Evolutionary conservation across 2,797 vertebrate species (phyloP).

Genomic region (Sphaeramia orbicularis): DNA sequence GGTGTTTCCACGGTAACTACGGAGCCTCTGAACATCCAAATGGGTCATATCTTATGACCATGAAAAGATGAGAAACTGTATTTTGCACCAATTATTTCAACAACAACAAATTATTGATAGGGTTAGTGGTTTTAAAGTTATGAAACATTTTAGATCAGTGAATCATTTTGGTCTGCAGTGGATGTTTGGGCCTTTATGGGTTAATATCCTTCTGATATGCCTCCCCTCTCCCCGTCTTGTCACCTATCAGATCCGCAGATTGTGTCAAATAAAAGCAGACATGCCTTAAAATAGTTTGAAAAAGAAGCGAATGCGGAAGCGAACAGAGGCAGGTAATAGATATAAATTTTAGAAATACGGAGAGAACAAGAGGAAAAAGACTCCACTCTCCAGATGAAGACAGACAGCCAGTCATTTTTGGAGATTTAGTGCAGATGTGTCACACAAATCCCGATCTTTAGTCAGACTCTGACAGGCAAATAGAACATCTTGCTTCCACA

Average conservation of each 20-base stretch:
- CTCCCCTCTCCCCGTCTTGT: conserved; percentile 3
- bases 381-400: conserved; percentile 70
- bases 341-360: conserved; percentile 2
- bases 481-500: conserved; percentile 64
- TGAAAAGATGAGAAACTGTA: too few species aligned
- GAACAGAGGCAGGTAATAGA: conserved; percentile 11
- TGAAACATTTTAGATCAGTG: too few species aligned
- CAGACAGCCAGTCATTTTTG: conserved; percentile 66
- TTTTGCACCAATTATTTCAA: too few species aligned
- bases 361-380: conserved; percentile 17
- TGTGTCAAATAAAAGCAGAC: conserved; percentile 33
- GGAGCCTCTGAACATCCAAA: too few species aligned
- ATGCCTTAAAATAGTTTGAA: conserved; percentile 7
- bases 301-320: conserved; percentile 3
- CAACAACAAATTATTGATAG: too few species aligned
- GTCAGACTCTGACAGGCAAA: conserved; percentile 77
- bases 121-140: too few species aligned
- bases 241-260: conserved; percentile 32
- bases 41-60: too few species aligned
- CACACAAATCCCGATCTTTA: conserved; percentile 84
- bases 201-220: too few species aligned
- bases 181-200: too few species aligned
- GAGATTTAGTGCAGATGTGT: conserved; percentile 84
- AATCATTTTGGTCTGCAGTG: too few species aligned
- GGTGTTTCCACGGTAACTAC: too few species aligned